Evolutionary conservation across 2,113 vertebrate species (phyloP).

Genomic region (Paralichthys olivaceus): DNA sequence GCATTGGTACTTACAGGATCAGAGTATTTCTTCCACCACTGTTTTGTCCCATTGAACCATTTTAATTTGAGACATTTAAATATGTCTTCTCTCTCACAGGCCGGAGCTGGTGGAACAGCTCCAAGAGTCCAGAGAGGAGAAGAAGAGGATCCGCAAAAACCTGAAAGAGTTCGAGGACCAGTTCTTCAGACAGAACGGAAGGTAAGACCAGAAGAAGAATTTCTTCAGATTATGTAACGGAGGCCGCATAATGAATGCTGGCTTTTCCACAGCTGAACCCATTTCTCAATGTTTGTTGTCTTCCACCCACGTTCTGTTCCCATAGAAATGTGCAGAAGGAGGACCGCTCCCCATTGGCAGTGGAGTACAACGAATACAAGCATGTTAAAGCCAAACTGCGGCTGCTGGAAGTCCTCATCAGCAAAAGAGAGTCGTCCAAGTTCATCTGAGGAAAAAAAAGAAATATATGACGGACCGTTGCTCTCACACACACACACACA

Average conservation of each 20-base stretch:
- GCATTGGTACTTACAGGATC: neutral
- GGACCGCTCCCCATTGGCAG: conserved; percentile 92
- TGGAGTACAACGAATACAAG: conserved; percentile 96
- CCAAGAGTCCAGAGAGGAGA: conserved; percentile 95
- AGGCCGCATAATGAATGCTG: neutral
- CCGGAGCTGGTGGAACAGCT: conserved; percentile 95
- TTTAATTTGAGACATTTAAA: neutral
- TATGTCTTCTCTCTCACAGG: conserved; percentile 71
- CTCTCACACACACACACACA: conserved; percentile 32
- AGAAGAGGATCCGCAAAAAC: conserved; percentile 93
- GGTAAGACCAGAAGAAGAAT: conserved; percentile 79
- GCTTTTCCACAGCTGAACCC: neutral
- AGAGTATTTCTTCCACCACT: neutral
- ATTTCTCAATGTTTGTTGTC: conserved; percentile 5
- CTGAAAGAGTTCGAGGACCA: conserved; percentile 97
- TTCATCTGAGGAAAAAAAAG: conserved; percentile 66
- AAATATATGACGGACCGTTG: conserved; percentile 40
- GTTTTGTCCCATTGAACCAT: neutral
- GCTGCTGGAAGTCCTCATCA: conserved; percentile 96
- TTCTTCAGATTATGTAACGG: neutral
- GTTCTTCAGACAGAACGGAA: conserved; percentile 96
- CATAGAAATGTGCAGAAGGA: conserved; percentile 94
- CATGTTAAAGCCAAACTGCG: conserved; percentile 95
- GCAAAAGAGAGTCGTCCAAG: conserved; percentile 90
- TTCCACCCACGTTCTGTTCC: conserved; percentile 16